Conservation (phyloP, 2,888 invertebrate species). For the Andrena bucephala region DNA sequence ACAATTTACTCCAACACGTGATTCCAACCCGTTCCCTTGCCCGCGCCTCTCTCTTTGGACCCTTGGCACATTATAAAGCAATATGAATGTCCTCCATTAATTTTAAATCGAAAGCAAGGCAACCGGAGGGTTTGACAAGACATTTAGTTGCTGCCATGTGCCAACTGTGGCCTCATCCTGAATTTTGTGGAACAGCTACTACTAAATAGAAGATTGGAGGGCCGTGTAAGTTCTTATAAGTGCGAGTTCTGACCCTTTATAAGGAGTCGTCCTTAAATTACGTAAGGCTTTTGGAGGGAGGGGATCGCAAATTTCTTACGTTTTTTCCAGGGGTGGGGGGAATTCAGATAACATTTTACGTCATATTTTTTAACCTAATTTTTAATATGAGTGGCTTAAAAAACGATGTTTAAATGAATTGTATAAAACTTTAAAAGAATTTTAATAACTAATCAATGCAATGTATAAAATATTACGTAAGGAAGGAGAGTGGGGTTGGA, state of each 20-base stretch:
- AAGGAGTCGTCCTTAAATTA: too few species aligned
- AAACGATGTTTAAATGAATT: too few species aligned
- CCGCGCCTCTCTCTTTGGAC: not conserved
- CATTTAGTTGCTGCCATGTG: constrained; percentile 12
- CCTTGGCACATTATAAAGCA: not conserved
- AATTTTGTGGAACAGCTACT: constrained; percentile 9
- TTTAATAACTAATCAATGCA: too few species aligned
- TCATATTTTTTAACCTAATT: too few species aligned
- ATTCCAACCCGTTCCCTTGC: constrained; percentile 33
- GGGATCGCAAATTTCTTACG: not conserved
- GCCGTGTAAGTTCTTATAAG: not conserved
- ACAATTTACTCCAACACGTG: constrained; percentile 66
- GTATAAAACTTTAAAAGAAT: too few species aligned
- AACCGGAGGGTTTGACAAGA: not conserved
- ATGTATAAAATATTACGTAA: too few species aligned
- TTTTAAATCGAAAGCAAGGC: constrained; percentile 35
- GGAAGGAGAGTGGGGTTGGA: too few species aligned
- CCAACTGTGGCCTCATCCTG: not conserved
- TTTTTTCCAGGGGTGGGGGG: not conserved
- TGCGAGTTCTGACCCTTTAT: not conserved
- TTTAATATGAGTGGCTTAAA: too few species aligned
- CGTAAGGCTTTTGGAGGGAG: too few species aligned
- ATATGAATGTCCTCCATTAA: constrained; percentile 25
- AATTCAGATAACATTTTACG: too few species aligned
- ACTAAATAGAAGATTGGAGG: not conserved